Conservation (phyloP, 2,888 invertebrate genomes). For the Pachydiplax longipennis region DNA sequence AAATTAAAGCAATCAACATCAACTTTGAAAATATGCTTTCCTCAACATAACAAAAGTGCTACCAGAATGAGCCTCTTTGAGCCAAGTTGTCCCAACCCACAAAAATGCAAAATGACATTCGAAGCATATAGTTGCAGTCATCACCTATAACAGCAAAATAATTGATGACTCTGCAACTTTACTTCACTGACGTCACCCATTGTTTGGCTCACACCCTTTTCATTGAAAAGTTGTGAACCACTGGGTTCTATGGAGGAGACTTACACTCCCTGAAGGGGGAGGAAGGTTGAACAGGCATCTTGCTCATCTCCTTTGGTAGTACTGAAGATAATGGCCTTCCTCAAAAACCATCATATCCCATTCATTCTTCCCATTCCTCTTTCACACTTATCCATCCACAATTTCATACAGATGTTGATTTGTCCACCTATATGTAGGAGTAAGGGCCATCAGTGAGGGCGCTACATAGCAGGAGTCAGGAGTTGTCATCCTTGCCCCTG, state of each 20-base stretch:
- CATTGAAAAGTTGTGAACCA: constrained; percentile 39
- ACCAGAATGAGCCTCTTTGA: constrained; percentile 29
- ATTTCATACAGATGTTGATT: constrained; percentile 35
- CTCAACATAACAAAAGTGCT: constrained; percentile 11
- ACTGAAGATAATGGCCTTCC: constrained; percentile 29
- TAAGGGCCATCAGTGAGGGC: constrained; percentile 98
- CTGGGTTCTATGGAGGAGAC: constrained; percentile 21
- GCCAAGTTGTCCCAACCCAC: constrained; percentile 39
- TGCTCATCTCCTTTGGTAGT: constrained; percentile 21
- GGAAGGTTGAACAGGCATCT: constrained; percentile 31
- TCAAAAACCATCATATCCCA: constrained; percentile 28
- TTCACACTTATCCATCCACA: constrained; percentile 32
- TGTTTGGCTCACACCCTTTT: constrained; percentile 15
- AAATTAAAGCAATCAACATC: background rate
- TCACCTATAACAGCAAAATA: constrained; percentile 42
- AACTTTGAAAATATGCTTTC: constrained; percentile 13
- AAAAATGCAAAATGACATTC: constrained; percentile 38
- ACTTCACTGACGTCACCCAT: constrained; percentile 26
- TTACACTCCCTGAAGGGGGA: constrained; percentile 16
- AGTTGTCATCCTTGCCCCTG: constrained; percentile 89
- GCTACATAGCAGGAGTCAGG: constrained; percentile 99
- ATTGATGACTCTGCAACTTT: constrained; percentile 40
- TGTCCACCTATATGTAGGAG: constrained; percentile 76
- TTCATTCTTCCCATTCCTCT: constrained; percentile 3
- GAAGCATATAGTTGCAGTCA: constrained; percentile 16